Evolutionary conservation across 1,140 invertebrate species (phyloP).

Genomic region (Plectus sambesii): DNA sequence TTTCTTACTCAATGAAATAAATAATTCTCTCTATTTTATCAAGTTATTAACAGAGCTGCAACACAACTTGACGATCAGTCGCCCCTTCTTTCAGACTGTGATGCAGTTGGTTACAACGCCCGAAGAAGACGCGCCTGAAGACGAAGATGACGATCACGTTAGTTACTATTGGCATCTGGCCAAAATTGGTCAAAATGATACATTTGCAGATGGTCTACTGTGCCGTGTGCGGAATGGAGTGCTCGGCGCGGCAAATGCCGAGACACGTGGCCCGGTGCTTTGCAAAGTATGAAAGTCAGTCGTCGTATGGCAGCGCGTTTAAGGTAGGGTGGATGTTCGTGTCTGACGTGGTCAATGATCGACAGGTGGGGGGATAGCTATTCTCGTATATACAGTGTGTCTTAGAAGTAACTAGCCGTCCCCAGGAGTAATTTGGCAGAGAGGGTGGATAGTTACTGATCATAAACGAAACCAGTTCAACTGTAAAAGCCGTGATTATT

Average conservation of each 20-base stretch:
- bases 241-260: slow-evolving; percentile 10
- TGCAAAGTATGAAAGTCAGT: slow-evolving; percentile 78
- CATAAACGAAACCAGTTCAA: slow-evolving; percentile 83
- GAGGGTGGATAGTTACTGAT: too few species aligned
- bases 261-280: slow-evolving; percentile 50
- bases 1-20: too few species aligned
- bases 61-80: slow-evolving; percentile 4
- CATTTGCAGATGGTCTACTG: slow-evolving; percentile 27
- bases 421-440: too few species aligned
- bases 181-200: neutral
- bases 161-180: neutral
- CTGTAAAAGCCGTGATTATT: slow-evolving; percentile 50
- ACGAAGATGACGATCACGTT: slow-evolving; percentile 50
- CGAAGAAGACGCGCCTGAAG: slow-evolving; percentile 60
- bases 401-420: too few species aligned
- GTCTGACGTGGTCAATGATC: too few species aligned
- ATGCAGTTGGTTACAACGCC: slow-evolving; percentile 11
- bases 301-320: slow-evolving; percentile 84
- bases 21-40: too few species aligned
- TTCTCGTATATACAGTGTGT: too few species aligned
- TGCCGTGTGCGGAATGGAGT: slow-evolving; percentile 28
- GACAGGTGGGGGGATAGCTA: too few species aligned
- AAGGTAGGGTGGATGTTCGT: slow-evolving; percentile 49
- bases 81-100: slow-evolving; percentile 9
- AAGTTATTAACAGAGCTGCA: too few species aligned